A percentile compares a stretch with the other conserved stretches of the same genome.
These are phyloP conservation scores for Ceratoteleas bidentatus DNA, from an alignment of 1,140 invertebrate genomes.

Conservation along the genomic window DNA sequence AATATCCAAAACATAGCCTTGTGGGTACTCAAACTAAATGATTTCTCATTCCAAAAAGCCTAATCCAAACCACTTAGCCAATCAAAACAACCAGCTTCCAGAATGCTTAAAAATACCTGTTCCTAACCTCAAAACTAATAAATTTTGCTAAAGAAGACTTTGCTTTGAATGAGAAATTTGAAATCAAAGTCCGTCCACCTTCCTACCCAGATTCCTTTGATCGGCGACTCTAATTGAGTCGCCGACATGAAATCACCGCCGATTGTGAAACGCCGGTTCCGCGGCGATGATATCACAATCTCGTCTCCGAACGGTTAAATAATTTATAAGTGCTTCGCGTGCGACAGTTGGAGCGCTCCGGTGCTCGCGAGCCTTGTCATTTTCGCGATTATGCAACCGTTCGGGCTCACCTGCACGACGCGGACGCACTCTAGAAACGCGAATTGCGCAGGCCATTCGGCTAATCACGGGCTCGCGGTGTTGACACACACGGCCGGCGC, in stretches of 20 bases:
- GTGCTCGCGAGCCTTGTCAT: conserved; percentile 61
- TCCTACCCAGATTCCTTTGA: background rate
- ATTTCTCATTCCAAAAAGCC: too few relatives aligned
- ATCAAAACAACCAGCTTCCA: too few relatives aligned
- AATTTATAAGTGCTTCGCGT: conserved; percentile 25
- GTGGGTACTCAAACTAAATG: too few relatives aligned
- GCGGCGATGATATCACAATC: conserved; percentile 26
- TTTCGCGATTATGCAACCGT: conserved; percentile 68
- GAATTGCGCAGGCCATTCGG: conserved; percentile 48
- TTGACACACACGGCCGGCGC: conserved; percentile 33
- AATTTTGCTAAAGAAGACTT: too few relatives aligned
- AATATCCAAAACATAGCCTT: too few relatives aligned
- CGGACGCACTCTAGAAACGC: conserved; percentile 39
- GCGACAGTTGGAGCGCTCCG: conserved; percentile 40
- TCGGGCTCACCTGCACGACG: conserved; percentile 53
- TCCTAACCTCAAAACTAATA: too few relatives aligned
- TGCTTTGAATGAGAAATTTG: too few relatives aligned
- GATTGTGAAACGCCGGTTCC: background rate
- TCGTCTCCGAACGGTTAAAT: conserved; percentile 29
- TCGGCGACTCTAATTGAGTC: background rate
- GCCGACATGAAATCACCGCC: background rate
- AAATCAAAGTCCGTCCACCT: too few relatives aligned
- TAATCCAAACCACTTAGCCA: too few relatives aligned
- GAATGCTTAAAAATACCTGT: too few relatives aligned
- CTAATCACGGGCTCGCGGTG: conserved; percentile 35